Evolutionary conservation across 1,140 invertebrate genomes (phyloP), one percentile per base, ranked within the genome.

Genomic region (Phymorhynchus buccinoides): DNA sequence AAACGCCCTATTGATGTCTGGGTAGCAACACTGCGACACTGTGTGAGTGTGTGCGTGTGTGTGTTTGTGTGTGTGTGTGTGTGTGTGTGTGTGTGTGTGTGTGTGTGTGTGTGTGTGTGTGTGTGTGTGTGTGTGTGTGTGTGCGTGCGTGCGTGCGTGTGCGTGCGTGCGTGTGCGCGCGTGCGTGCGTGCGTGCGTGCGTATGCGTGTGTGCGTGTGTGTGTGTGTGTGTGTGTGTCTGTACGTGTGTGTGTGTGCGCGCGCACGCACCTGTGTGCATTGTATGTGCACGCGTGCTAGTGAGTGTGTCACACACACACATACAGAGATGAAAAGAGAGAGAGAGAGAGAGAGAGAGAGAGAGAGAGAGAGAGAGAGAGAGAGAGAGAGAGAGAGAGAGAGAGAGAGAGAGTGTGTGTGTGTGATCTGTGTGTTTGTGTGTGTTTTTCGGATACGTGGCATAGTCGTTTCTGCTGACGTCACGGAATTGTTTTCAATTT

Each of bases 181-280:
- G 22, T 75, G 32, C 16, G 30, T 6, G 71, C 30, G 35, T 35
- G 71, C 37, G 71, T 35, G 30, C 37, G 32, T 35, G 71, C 37
- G 4, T 35, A 35, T 75, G 71, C 37, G 71, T 75, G 71, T 75
- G 71, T 75, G 71, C 37, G 71, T 75, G 71, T 75, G 71, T 75
- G 71, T 75, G 71, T 75, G 71, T 75, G 30, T 35, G 30, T 75
- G 71, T 75, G 71, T 75, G 71, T 37, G 71, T 75, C 30, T 27
- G 30, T 37, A 35, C 37, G 71, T 37, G 71, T 37, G 6, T 75
- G 71, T 35, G 71, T 27, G 35, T 37, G 71, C 37, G 71, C 37
- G 71, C 37, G 6, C 22, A 27, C n/a, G n/a, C 9, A 22, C n/a
- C 9, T 66, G 62, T 66, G 6, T 30, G 22, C 16, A 66, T 12